These are phyloP conservation scores for Malacoraja senta DNA, from an alignment of 2,797 vertebrate genomes.

Conservation along the genomic window DNA sequence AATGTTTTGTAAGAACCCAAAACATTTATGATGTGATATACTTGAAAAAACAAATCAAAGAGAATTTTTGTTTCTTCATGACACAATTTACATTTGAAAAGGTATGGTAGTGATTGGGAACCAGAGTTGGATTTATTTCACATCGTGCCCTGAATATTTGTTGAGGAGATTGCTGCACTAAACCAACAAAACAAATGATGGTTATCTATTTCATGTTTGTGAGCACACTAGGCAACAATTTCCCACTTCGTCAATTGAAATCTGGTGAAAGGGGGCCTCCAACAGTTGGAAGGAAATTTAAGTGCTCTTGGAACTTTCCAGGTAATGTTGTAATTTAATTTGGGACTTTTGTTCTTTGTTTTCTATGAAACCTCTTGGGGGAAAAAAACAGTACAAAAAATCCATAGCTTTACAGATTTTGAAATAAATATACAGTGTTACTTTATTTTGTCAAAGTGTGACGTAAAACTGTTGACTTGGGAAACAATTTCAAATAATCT, in stretches of 20 bases:
- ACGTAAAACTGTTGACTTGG: neutral
- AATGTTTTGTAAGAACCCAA: neutral
- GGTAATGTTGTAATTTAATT: neutral
- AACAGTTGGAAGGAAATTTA: neutral
- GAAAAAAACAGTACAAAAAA: neutral
- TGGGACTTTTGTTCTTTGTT: neutral
- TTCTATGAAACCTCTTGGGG: neutral
- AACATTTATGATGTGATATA: neutral
- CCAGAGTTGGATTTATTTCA: neutral
- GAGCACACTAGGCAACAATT: neutral
- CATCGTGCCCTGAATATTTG: neutral
- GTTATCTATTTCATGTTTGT: neutral
- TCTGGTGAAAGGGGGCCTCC: neutral
- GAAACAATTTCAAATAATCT: conserved; percentile 13
- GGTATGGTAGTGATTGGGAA: neutral
- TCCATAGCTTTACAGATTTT: neutral
- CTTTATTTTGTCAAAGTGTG: neutral
- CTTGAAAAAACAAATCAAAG: neutral
- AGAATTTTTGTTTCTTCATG: neutral
- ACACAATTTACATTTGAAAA: neutral
- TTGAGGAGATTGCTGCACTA: neutral
- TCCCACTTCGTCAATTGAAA: neutral
- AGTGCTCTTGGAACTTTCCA: neutral
- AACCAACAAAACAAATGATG: neutral
- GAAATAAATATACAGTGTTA: neutral